Base-by-base conservation (phyloP, 1,140 invertebrate species). In the Lordiphosa stackelbergi region DNA sequence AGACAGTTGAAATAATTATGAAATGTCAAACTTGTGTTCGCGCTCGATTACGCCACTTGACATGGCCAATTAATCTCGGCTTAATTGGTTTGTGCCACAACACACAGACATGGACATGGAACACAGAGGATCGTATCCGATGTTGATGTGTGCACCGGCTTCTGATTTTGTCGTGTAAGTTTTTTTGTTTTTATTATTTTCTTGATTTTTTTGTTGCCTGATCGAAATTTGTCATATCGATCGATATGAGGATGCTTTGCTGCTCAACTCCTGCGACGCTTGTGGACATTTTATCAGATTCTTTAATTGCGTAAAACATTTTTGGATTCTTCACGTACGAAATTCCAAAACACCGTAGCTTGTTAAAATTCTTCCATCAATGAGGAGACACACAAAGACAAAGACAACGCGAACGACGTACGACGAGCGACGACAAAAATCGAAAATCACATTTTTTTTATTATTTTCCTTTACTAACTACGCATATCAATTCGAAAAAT, bases 261-360 rank as follows among this genome's bases (percentile, higher is more conserved):
- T 37, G 60, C 60, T 47, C 52, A 49, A 54, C 42, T 31, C 53
- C 64, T 49, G 56, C 40, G 38, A 47, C 64, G 72, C 77, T 77
- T 77, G 69, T 83, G 65, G 72, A 83, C 75, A 83, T 83, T 83
- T 83, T 83, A 83, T 83, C 77, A 83, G 77, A 83, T 83, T 83
- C 77, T 77, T 83, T 83, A 83, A 83, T 83, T 83, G 77, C 77
- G 77, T 83, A 83, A 83, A 83, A 83, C 77, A 83, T 83, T 83
- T 83, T 83, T 83, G 77, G 78, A 83, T 83, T 83, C 77, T 83
- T 83, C 77, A 83, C 77, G 77, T 83, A 81, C 72, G 77, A 83
- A 83, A 83, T 83, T 83, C 77, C 77, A 57, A 83, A 79, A 83
- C 77, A 83, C 77, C 77, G 77, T 42, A 83, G 72, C 77, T 83